Percentiles rank a stretch among this genome's conserved stretches.
phyloP scores from a whole-genome alignment of 2,113 vertebrate genomes.

The Cichladusa arquata region DNA sequence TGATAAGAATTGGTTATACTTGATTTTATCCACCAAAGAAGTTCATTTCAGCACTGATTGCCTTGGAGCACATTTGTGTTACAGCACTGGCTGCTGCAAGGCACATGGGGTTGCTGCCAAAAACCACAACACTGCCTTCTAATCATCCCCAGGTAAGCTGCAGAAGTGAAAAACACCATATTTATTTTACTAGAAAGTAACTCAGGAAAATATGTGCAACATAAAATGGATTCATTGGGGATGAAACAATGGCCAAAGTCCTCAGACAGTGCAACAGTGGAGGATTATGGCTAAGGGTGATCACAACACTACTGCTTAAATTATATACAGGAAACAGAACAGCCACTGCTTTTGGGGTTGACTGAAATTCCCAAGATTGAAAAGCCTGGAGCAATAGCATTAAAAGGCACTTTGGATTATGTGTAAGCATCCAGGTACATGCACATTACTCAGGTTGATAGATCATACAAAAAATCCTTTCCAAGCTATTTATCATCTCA shows the following conservation, averaged over 20 bases:
- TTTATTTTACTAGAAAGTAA: not conserved
- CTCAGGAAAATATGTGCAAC: not conserved
- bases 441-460: not conserved
- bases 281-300: not conserved
- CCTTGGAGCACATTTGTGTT: not conserved
- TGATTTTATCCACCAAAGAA: not conserved
- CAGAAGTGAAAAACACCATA: not conserved
- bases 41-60: not conserved
- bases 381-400: not conserved
- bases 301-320: not conserved
- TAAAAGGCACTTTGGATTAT: not conserved
- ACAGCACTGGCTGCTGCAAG: not conserved
- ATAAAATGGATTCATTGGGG: not conserved
- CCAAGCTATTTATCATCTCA: not conserved
- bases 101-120: not conserved
- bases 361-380: not conserved
- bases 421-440: not conserved
- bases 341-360: not conserved
- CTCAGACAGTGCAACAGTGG: fast-evolving
- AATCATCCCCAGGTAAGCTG: not conserved
- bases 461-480: not conserved
- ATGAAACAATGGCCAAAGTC: not conserved
- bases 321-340: not conserved
- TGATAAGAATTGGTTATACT: not conserved
- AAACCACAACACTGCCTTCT: fast-evolving